These are phyloP conservation scores for Rhagonycha lutea DNA, from an alignment of 2,888 invertebrate genomes.

Conservation along the genomic window DNA sequence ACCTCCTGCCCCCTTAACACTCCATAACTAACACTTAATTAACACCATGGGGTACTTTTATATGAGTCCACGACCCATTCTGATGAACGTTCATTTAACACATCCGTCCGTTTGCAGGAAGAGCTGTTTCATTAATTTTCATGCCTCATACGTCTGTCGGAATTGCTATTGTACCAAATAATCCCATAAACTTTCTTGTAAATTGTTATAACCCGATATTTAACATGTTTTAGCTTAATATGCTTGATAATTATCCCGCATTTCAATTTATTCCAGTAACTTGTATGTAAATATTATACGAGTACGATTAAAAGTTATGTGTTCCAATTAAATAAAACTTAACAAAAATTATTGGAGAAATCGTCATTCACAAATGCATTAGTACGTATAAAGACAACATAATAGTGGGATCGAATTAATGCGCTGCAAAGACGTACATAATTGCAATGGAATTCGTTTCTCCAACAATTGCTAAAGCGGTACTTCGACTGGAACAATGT, in stretches of 20 bases:
- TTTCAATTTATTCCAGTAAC: neutral
- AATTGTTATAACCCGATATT: slow-evolving; percentile 6
- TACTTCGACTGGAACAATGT: slow-evolving; percentile 12
- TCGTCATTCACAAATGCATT: neutral
- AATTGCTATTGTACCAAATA: slow-evolving; percentile 27
- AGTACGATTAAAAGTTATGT: neutral
- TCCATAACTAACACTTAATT: slow-evolving; percentile 51
- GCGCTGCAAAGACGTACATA: slow-evolving; percentile 31
- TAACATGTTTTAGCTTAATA: neutral
- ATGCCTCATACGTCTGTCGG: slow-evolving; percentile 24
- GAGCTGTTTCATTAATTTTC: slow-evolving; percentile 29
- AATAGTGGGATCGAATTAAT: slow-evolving; percentile 34
- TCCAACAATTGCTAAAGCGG: slow-evolving; percentile 32
- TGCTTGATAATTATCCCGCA: neutral
- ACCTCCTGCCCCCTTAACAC: slow-evolving; percentile 27
- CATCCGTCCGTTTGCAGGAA: slow-evolving; percentile 34
- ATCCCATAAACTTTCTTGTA: slow-evolving; percentile 25
- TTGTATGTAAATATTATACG: neutral
- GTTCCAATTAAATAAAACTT: neutral
- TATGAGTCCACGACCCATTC: slow-evolving; percentile 41
- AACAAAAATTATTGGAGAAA: neutral
- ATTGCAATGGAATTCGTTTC: slow-evolving; percentile 36
- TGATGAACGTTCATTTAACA: slow-evolving; percentile 39
- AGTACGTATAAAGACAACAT: slow-evolving; percentile 10
- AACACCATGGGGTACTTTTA: slow-evolving; percentile 50